Base-by-base conservation (phyloP, 2,888 invertebrate species). In the Brachyopa scutellaris region DNA sequence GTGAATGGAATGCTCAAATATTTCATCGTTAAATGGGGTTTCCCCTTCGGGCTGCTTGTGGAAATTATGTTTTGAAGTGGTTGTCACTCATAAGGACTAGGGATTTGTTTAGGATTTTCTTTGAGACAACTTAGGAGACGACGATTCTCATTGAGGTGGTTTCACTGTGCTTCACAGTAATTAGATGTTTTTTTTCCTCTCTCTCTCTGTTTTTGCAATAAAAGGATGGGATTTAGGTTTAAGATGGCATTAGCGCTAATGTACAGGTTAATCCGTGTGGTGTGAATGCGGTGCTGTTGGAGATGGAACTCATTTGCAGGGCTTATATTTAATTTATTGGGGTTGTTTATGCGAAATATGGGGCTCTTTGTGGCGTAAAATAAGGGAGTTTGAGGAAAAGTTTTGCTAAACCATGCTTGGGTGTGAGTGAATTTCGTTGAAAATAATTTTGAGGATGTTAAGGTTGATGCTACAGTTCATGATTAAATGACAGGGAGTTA, bases 241-340 rank as follows among this genome's bases (percentile, higher is more conserved):
- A 64, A 51, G 29, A 59, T 53, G 53, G 17, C 59, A 67, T 79
- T 61, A 61, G 33, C 45, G 57, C 53, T 80, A 74, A 80, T 69
- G 69, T 64, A 57, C 33, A 62, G 80, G 74, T 74, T 80, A 74
- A 80, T 80, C 74, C 57, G 13, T 69, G 74, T 17, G 69, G 74
- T 55, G 29, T 26, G 7, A 40, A 66, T 42, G 19, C 13, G 72
- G 59, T 21, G 38, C 38, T 61, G 19, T n/a, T 2, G 38, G 55
- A 33, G 40, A 57, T 57, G 61, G 47, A 62, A 74, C 55, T 74
- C 67, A 74, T 80, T 80, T 80, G 62, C 49, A 36, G 49, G 66
- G 62, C 59, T 80, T 69, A 80, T 69, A 17, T 57, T 64, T 64
- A 69, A 80, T 76, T 80, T 76, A 69, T 69, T 74, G 57, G 29